Conservation (phyloP, 2,888 invertebrate genomes). For the Heliconius ismenius region DNA sequence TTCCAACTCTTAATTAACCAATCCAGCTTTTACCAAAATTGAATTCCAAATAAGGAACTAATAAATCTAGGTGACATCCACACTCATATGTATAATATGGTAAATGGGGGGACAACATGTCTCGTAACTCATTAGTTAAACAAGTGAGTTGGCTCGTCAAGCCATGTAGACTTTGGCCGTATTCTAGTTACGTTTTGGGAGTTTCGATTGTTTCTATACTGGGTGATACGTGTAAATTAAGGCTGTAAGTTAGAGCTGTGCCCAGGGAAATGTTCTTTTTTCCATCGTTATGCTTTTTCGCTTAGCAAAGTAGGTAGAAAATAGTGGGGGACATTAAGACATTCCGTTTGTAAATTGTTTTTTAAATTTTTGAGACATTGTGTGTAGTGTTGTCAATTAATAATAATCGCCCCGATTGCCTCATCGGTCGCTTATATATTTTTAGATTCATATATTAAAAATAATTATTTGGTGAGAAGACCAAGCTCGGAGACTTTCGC, state of each 20-base stretch:
- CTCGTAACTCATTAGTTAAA: slow-evolving; percentile 34
- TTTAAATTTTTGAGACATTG: too few species aligned
- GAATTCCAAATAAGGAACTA: slow-evolving; percentile 13
- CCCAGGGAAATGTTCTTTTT: too few species aligned
- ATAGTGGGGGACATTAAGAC: too few species aligned
- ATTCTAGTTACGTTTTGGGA: slow-evolving; percentile 9
- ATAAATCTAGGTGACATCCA: slow-evolving; percentile 18
- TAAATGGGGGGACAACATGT: slow-evolving; percentile 17
- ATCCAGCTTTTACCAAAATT: slow-evolving; percentile 7
- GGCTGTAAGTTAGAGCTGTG: not conserved
- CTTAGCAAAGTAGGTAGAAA: too few species aligned
- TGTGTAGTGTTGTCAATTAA: too few species aligned
- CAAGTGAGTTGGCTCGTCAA: slow-evolving; percentile 23
- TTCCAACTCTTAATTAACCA: not conserved
- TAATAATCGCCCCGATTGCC: too few species aligned
- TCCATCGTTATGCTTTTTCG: too few species aligned
- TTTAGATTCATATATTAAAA: too few species aligned
- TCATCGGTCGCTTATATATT: too few species aligned
- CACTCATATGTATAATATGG: slow-evolving; percentile 1
- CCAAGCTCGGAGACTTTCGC: too few species aligned
- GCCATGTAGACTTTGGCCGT: slow-evolving; percentile 13
- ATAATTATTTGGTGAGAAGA: too few species aligned
- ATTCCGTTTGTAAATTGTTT: too few species aligned
- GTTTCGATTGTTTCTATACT: slow-evolving; percentile 8
- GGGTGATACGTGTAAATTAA: not conserved